Conservation (phyloP, 1,140 invertebrate species). For the Drosophila triauraria region DNA sequence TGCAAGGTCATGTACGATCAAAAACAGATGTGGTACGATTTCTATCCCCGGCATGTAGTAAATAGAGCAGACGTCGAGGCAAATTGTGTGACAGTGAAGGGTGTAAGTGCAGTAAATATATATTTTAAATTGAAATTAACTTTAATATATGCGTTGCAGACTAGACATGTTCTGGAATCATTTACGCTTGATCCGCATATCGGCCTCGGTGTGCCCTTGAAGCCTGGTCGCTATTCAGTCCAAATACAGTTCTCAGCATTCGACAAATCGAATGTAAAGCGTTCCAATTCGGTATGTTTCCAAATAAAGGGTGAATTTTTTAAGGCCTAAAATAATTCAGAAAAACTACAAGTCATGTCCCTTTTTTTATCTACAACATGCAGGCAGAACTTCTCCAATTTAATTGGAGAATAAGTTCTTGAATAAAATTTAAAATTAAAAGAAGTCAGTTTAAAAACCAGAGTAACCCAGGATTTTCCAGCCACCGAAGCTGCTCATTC, state of each 20-base stretch:
- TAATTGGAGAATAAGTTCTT: neutral
- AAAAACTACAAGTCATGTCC: too few relatives aligned
- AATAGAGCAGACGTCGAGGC: neutral
- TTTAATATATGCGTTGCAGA: neutral
- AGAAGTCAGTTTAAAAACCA: neutral
- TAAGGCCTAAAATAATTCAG: neutral
- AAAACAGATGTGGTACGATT: conserved; percentile 8
- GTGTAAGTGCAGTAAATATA: neutral
- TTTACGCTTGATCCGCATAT: neutral
- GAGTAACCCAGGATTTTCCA: neutral
- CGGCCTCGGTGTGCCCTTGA: neutral
- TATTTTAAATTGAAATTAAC: too few relatives aligned
- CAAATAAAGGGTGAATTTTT: neutral
- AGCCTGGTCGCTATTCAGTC: neutral
- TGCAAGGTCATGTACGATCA: conserved; percentile 5
- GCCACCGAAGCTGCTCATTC: conserved; percentile 6
- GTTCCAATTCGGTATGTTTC: neutral
- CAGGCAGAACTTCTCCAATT: too few relatives aligned
- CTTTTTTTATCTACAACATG: too few relatives aligned
- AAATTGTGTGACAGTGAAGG: neutral
- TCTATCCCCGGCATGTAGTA: neutral
- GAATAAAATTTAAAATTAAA: neutral
- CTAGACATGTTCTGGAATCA: neutral
- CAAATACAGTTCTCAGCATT: neutral
- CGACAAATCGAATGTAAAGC: neutral